phyloP scores from a whole-genome alignment of 1,140 invertebrate species.

The Plodia interpunctella region DNA sequence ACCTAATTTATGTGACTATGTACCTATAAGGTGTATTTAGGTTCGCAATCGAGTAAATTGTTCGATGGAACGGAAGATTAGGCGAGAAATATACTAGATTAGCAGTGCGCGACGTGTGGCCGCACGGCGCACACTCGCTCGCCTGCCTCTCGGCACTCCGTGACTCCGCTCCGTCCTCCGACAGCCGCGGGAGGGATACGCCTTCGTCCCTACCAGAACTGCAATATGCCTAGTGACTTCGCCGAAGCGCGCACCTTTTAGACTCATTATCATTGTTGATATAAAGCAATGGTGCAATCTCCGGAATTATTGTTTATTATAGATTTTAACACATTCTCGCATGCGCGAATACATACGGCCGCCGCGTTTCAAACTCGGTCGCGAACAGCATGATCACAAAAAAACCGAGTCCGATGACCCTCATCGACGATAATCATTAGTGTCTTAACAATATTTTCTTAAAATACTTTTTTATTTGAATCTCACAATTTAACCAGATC shows the following conservation, averaged over 20 bases:
- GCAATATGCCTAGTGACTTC: conserved; percentile 53
- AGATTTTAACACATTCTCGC: conserved; percentile 76
- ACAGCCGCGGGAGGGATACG: conserved; percentile 62
- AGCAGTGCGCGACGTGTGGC: conserved; percentile 55
- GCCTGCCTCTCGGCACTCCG: conserved; percentile 37
- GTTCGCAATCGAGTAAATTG: conserved; percentile 40
- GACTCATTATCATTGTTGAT: conserved; percentile 42
- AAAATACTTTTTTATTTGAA: conserved; percentile 35
- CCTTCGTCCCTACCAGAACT: conserved; percentile 65
- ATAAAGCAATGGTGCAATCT: conserved; percentile 55
- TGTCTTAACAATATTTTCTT: conserved; percentile 29
- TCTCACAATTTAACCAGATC: conserved; percentile 60
- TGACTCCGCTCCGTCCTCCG: conserved; percentile 17
- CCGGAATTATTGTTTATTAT: conserved; percentile 61
- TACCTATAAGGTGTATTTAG: conserved; percentile 29
- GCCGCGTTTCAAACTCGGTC: conserved; percentile 74
- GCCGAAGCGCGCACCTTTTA: conserved; percentile 41
- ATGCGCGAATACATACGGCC: conserved; percentile 75
- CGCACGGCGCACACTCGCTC: conserved; percentile 61
- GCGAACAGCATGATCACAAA: conserved; percentile 59
- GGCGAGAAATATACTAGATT: conserved; percentile 63
- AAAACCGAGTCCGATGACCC: conserved; percentile 63
- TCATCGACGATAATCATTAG: conserved; percentile 41
- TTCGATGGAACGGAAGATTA: conserved; percentile 46
- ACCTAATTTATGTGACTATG: conserved; percentile 34